Evolutionary conservation across 2,113 vertebrate genomes (phyloP).

Genomic region (Coryphaenoides rupestris): DNA sequence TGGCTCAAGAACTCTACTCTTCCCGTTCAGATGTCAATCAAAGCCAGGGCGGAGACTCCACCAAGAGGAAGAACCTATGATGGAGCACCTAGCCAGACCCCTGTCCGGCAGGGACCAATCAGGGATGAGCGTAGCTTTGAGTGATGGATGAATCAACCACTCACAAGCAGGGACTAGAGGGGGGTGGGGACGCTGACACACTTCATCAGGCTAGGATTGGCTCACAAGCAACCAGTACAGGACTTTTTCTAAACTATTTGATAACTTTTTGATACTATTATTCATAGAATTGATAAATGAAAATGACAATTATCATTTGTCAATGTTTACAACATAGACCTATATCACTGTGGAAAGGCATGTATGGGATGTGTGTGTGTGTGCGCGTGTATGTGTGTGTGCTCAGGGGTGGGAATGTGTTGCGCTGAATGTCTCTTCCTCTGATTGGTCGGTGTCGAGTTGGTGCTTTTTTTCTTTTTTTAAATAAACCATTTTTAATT

Average conservation of each 20-base stretch:
- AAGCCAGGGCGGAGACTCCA: conserved; percentile 65
- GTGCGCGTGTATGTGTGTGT: conserved; percentile 9
- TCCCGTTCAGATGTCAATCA: conserved; percentile 69
- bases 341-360: conserved; percentile 73
- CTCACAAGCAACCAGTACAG: conserved; percentile 27
- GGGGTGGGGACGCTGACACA: conserved; percentile 1
- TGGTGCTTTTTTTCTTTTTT: conserved; percentile 74
- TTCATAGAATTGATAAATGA: conserved; percentile 51
- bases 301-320: conserved; percentile 50
- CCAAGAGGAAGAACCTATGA: conserved; percentile 75
- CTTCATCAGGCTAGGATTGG: conserved; percentile 13
- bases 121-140: conserved; percentile 8
- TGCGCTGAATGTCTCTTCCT: conserved; percentile 39
- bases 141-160: not conserved
- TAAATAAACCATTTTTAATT: conserved; percentile 57
- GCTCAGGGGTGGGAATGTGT: not conserved
- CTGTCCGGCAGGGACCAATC: conserved; percentile 6
- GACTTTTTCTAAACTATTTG: conserved; percentile 44
- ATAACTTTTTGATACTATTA: conserved; percentile 49
- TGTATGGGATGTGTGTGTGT: conserved; percentile 13
- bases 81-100: conserved; percentile 13
- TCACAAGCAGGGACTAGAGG: conserved; percentile 11
- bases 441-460: conserved; percentile 70
- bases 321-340: conserved; percentile 76
- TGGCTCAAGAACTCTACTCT: conserved; percentile 16